These are phyloP conservation scores for Synergus japonicus DNA, from an alignment of 2,888 invertebrate genomes.

Conservation along the genomic window DNA sequence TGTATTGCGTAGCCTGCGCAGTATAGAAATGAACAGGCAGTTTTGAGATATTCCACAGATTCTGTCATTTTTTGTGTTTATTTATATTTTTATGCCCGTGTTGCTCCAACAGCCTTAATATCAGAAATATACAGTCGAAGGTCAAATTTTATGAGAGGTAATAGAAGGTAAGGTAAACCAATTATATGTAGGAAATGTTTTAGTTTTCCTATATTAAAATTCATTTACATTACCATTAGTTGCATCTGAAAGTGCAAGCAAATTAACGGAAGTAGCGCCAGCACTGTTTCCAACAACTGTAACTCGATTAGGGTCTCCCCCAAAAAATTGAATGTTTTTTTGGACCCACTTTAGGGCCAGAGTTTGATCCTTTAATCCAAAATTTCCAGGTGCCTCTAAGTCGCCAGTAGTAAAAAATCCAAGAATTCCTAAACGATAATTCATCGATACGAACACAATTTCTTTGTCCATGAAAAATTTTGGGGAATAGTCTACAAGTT, in stretches of 20 bases:
- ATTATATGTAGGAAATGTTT: too few relatives aligned
- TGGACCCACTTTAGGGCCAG: slow-evolving; percentile 42
- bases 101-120: too few relatives aligned
- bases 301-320: slow-evolving; percentile 54
- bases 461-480: slow-evolving; percentile 64
- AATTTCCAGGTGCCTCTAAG: slow-evolving; percentile 56
- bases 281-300: slow-evolving; percentile 57
- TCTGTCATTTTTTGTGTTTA: too few relatives aligned
- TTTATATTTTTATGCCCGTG: too few relatives aligned
- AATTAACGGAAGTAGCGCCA: slow-evolving; percentile 55
- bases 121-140: too few relatives aligned
- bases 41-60: too few relatives aligned
- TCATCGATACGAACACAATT: slow-evolving; percentile 51
- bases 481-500: slow-evolving; percentile 61
- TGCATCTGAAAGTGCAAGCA: slow-evolving; percentile 9
- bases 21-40: too few relatives aligned
- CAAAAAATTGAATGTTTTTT: neutral
- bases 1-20: too few relatives aligned
- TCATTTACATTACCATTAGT: neutral
- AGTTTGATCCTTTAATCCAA: slow-evolving; percentile 55
- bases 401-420: slow-evolving; percentile 52
- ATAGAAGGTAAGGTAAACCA: too few relatives aligned
- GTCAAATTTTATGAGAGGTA: too few relatives aligned
- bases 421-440: slow-evolving; percentile 58
- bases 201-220: neutral